Conservation (phyloP, 2,888 invertebrate species). For the Ligdia adustata region DNA sequence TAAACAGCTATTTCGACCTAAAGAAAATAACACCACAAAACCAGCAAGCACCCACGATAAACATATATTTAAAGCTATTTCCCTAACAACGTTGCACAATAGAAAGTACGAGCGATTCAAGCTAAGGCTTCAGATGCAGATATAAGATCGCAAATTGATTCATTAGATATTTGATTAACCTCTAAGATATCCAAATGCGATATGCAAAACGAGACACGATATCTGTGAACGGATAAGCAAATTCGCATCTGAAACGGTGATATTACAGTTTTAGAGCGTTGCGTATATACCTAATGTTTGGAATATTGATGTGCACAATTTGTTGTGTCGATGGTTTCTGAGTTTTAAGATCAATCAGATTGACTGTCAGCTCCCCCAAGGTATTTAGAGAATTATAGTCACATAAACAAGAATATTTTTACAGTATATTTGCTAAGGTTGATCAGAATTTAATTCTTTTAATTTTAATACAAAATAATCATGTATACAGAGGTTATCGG, state of each 20-base stretch:
- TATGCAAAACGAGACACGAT: slow-evolving; percentile 69
- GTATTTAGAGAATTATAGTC: no score
- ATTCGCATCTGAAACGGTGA: slow-evolving; percentile 58
- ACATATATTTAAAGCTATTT: slow-evolving; percentile 5
- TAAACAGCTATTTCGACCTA: neutral
- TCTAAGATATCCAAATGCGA: slow-evolving; percentile 61
- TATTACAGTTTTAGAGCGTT: no score
- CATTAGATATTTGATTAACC: slow-evolving; percentile 75
- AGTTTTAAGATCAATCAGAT: no score
- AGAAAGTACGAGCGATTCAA: slow-evolving; percentile 26
- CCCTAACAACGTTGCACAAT: slow-evolving; percentile 12
- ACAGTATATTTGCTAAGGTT: no score
- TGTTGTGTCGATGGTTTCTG: no score
- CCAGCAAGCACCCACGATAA: neutral
- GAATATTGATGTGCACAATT: no score
- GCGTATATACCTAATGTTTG: no score
- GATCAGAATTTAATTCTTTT: no score
- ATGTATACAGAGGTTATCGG: no score
- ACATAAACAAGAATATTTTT: no score
- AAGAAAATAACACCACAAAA: neutral
- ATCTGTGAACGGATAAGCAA: slow-evolving; percentile 54
- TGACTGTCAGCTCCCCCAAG: no score
- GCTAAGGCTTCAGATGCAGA: slow-evolving; percentile 25
- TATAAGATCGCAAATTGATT: slow-evolving; percentile 61
- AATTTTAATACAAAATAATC: no score